phyloP scores from a whole-genome alignment of 2,888 invertebrate genomes.

The Conchocele bisecta region DNA sequence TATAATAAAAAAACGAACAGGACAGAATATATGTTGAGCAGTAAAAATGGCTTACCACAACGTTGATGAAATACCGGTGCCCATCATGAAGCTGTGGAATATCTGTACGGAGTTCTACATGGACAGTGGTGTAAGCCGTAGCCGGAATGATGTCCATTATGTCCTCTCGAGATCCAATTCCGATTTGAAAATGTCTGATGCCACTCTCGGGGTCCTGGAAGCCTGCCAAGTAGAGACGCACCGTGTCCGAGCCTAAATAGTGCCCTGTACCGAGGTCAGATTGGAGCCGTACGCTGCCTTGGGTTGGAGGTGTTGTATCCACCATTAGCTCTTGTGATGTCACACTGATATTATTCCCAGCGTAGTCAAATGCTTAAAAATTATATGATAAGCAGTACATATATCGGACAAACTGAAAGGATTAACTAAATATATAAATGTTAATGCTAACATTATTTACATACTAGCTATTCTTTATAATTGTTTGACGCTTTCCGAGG shows the following conservation, averaged over 20 bases:
- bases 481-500: too few relatives aligned
- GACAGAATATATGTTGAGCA: too few relatives aligned
- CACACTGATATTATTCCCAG: background rate
- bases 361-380: slow-evolving; percentile 18
- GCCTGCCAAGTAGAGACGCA: background rate
- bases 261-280: slow-evolving; percentile 17
- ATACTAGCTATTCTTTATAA: too few relatives aligned
- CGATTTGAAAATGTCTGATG: slow-evolving; percentile 28
- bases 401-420: too few relatives aligned
- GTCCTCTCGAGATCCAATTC: slow-evolving; percentile 16
- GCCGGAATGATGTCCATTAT: background rate
- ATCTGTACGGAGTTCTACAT: slow-evolving; percentile 5
- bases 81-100: too few relatives aligned
- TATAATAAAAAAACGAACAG: too few relatives aligned
- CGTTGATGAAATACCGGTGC: too few relatives aligned
- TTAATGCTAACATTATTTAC: too few relatives aligned
- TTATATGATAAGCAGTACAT: too few relatives aligned
- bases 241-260: background rate
- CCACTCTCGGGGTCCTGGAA: slow-evolving; percentile 22
- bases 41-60: too few relatives aligned
- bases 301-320: slow-evolving; percentile 16
- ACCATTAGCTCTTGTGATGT: slow-evolving; percentile 1
- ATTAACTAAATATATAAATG: too few relatives aligned
- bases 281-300: background rate
- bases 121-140: background rate